Evolutionary conservation across 2,888 invertebrate species (phyloP).

Genomic region (Eulithis testata): DNA sequence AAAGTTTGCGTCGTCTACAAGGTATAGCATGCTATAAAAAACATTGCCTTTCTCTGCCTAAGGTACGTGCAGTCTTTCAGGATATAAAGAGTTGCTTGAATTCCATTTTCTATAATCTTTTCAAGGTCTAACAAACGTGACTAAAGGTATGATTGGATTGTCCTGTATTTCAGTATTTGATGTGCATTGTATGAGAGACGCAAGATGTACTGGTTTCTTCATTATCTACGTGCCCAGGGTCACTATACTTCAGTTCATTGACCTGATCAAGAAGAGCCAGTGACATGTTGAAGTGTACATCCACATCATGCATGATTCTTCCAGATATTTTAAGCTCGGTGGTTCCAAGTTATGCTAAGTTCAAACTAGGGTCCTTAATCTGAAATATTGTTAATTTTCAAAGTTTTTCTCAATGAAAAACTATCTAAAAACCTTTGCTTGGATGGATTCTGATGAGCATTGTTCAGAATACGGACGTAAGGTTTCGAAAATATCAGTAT

Average conservation of each 20-base stretch:
- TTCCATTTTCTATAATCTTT: neutral
- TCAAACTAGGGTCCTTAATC: too few species aligned
- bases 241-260: neutral
- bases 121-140: neutral
- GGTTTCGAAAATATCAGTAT: too few species aligned
- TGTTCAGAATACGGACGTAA: too few species aligned
- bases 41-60: neutral
- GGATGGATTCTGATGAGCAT: too few species aligned
- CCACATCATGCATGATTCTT: neutral
- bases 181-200: conserved; percentile 5
- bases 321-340: neutral
- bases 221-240: neutral
- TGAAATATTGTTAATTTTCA: too few species aligned
- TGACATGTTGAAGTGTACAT: neutral
- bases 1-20: neutral
- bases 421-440: too few species aligned
- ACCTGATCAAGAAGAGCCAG: neutral
- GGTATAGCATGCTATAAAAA: neutral
- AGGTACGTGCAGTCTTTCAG: conserved; percentile 10
- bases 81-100: too few species aligned
- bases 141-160: conserved; percentile 6
- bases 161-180: conserved; percentile 11
- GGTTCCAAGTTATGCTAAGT: neutral
- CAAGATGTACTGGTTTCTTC: neutral
- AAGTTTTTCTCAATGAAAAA: too few species aligned